Evolutionary conservation across 2,888 invertebrate genomes (phyloP).

Genomic region (Blomia tropicalis): DNA sequence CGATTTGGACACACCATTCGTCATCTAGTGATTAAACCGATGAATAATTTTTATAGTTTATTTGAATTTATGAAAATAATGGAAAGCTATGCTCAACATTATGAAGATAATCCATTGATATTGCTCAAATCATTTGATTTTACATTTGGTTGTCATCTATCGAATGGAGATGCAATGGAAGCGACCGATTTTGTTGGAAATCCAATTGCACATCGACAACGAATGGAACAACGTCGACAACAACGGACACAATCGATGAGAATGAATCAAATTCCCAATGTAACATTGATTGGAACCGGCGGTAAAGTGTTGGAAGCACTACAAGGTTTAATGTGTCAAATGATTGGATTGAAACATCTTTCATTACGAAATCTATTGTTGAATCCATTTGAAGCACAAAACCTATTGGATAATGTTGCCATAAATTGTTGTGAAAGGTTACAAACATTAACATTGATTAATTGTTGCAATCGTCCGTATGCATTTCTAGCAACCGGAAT

Average conservation of each 20-base stretch:
- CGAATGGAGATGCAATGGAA: background rate
- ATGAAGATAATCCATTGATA: conserved; percentile 29
- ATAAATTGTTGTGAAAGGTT: conserved; percentile 47
- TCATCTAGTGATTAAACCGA: conserved; percentile 52
- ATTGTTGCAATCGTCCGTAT: conserved; percentile 52
- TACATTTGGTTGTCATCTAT: conserved; percentile 53
- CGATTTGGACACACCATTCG: conserved; percentile 51
- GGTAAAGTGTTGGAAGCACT: conserved; percentile 39
- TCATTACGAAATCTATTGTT: conserved; percentile 57
- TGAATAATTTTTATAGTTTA: conserved; percentile 59
- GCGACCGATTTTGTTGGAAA: background rate
- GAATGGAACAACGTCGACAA: background rate
- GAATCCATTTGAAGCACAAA: conserved; percentile 50
- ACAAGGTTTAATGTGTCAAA: conserved; percentile 47
- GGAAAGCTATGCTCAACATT: conserved; percentile 53
- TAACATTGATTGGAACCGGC: conserved; percentile 57
- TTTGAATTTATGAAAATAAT: conserved; percentile 67
- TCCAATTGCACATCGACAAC: background rate
- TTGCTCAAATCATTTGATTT: conserved; percentile 39
- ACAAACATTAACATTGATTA: conserved; percentile 49
- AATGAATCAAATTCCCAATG: background rate
- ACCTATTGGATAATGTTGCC: conserved; percentile 52
- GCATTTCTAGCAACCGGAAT: conserved; percentile 57
- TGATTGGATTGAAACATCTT: conserved; percentile 45
- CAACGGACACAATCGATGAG: background rate